These are phyloP conservation scores for Cygnus olor DNA, from an alignment of 2,797 vertebrate species.

Conservation along the genomic window DNA sequence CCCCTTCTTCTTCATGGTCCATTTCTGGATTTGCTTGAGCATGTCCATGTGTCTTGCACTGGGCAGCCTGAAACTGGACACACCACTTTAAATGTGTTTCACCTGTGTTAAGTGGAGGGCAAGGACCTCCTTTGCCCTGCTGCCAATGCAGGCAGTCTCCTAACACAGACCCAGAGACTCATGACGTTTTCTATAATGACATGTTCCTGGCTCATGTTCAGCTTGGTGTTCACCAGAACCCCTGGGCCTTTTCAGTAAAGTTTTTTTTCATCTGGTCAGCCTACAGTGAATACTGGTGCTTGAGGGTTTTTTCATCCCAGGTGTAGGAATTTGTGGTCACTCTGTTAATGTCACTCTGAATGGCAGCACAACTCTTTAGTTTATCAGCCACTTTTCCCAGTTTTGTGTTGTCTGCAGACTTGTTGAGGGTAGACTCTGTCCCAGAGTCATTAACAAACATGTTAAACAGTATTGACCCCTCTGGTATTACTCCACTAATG, in stretches of 20 bases:
- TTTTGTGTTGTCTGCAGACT: background rate
- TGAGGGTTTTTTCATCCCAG: background rate
- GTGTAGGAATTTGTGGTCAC: background rate
- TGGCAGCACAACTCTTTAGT: background rate
- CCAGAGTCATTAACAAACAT: background rate
- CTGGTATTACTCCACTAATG: background rate
- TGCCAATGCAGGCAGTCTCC: background rate
- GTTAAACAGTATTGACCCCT: fast-evolving
- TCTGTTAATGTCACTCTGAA: background rate
- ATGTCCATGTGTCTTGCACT: background rate
- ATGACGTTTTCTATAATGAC: background rate
- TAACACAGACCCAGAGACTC: background rate
- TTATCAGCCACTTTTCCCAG: background rate
- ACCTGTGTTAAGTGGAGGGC: background rate
- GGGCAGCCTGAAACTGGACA: background rate
- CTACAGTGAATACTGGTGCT: background rate
- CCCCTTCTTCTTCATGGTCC: background rate
- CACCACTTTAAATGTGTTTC: background rate
- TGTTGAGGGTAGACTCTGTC: background rate
- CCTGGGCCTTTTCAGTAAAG: background rate
- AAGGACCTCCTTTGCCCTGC: background rate
- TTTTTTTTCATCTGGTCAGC: background rate
- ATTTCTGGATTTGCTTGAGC: background rate
- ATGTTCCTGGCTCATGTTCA: background rate
- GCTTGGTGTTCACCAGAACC: background rate